Conservation (phyloP, 2,888 invertebrate species). For the Megaustenia siamemsis region DNA sequence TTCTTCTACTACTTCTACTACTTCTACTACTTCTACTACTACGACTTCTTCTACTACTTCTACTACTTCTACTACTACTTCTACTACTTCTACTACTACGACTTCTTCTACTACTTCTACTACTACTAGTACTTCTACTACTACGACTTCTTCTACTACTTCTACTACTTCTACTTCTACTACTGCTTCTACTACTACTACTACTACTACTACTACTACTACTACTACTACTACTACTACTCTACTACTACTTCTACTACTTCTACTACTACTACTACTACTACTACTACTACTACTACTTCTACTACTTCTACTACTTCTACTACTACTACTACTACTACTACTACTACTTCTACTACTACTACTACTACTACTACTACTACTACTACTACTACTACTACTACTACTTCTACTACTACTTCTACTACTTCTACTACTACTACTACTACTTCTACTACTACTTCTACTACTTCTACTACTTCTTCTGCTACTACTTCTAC, state of each 20-base stretch:
- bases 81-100: too few relatives aligned
- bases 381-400: constrained; percentile 18
- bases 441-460: constrained; percentile 7
- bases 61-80: not conserved
- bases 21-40: too few relatives aligned
- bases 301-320: too few relatives aligned
- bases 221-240: not conserved
- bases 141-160: too few relatives aligned
- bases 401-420: constrained; percentile 30
- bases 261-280: constrained; percentile 12
- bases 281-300: constrained; percentile 8
- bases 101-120: too few relatives aligned
- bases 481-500: too few relatives aligned
- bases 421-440: constrained; percentile 4
- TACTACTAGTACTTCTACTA: too few relatives aligned
- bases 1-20: too few relatives aligned
- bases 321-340: not conserved
- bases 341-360: constrained; percentile 15
- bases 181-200: too few relatives aligned
- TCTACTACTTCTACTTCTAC: not conserved
- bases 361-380: constrained; percentile 26
- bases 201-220: not conserved
- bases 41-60: too few relatives aligned
- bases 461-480: too few relatives aligned
- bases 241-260: constrained; percentile 3